Evolutionary conservation across 2,888 invertebrate genomes (phyloP).

Genomic region (Tipula unca): DNA sequence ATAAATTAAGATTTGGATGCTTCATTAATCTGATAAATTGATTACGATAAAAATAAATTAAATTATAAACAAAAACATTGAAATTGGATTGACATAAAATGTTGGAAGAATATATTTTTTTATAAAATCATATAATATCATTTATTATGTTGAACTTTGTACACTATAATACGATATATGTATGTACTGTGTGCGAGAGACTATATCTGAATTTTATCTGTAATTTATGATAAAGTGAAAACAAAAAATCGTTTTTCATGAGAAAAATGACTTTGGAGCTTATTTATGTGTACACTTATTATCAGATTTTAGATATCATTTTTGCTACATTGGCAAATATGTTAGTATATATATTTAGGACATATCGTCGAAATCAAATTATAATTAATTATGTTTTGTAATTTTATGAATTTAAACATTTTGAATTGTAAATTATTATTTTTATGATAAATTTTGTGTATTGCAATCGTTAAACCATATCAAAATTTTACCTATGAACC

Average conservation of each 20-base stretch:
- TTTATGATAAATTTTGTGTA: neutral
- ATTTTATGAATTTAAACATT: neutral
- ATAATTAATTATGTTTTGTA: neutral
- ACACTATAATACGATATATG: neutral
- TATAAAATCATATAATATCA: neutral
- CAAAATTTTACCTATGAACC: too few species aligned
- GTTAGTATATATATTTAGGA: neutral
- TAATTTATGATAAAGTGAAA: neutral
- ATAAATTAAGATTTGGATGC: neutral
- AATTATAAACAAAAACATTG: neutral
- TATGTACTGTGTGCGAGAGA: neutral
- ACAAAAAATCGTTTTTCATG: neutral
- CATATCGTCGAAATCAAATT: neutral
- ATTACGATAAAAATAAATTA: neutral
- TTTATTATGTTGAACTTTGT: conserved; percentile 8
- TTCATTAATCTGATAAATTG: conserved; percentile 14
- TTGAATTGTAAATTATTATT: neutral
- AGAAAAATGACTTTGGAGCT: neutral
- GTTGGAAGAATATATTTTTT: neutral
- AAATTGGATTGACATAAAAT: neutral
- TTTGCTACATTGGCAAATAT: neutral
- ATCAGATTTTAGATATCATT: neutral
- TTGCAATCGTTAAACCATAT: too few species aligned
- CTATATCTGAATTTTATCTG: neutral
- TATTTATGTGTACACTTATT: neutral